These are phyloP conservation scores for Cremastinae sp. DNA, from an alignment of 2,888 invertebrate species.

Conservation along the genomic window DNA sequence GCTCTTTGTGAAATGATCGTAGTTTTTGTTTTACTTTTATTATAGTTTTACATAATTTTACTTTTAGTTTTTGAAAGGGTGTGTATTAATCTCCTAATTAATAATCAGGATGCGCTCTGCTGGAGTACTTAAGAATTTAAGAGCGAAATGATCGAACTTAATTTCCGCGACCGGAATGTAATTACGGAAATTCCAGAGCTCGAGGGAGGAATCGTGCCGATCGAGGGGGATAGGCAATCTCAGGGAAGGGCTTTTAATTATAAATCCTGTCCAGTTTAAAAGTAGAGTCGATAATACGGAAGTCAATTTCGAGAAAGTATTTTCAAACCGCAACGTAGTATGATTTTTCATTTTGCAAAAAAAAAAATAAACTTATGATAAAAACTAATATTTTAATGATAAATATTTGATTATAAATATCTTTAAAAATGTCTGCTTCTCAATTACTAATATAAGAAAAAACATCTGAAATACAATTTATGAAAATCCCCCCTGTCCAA, in stretches of 20 bases:
- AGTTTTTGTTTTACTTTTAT: too few relatives aligned
- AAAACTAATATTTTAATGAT: too few relatives aligned
- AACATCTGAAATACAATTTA: too few relatives aligned
- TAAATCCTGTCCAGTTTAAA: constrained; percentile 38
- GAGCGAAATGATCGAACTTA: constrained; percentile 49
- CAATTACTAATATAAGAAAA: too few relatives aligned
- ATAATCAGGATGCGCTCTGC: not conserved
- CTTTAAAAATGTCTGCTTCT: too few relatives aligned
- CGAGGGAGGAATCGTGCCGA: constrained; percentile 14
- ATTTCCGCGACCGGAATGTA: constrained; percentile 58
- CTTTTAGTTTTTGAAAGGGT: too few relatives aligned
- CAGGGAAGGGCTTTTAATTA: constrained; percentile 40
- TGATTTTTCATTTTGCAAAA: constrained; percentile 1
- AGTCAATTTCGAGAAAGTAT: not conserved
- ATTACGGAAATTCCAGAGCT: constrained; percentile 57
- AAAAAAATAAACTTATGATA: not conserved
- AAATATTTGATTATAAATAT: too few relatives aligned
- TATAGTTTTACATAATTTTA: too few relatives aligned
- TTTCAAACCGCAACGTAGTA: not conserved
- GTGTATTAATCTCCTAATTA: constrained; percentile 3
- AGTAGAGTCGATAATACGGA: constrained; percentile 19
- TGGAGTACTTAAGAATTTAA: constrained; percentile 41
- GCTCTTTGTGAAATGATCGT: too few relatives aligned
- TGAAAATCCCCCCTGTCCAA: too few relatives aligned
- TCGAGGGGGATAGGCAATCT: constrained; percentile 38